These are phyloP conservation scores for Bradypodion pumilum DNA, from an alignment of 2,797 vertebrate genomes.

Conservation along the genomic window DNA sequence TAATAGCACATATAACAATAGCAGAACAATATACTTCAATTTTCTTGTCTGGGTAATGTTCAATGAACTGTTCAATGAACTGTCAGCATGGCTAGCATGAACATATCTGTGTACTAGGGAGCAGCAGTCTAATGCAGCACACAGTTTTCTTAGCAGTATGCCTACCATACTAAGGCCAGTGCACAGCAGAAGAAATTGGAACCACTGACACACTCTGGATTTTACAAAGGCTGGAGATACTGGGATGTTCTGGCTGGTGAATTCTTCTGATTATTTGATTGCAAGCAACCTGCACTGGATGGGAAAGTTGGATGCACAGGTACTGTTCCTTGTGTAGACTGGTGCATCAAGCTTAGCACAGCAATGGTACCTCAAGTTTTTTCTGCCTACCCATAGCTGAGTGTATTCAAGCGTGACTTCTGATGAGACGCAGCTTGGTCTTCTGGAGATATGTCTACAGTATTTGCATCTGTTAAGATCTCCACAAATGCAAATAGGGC, in stretches of 20 bases:
- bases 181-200: neutral
- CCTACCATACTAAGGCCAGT: neutral
- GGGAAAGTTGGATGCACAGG: neutral
- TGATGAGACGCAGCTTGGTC: neutral
- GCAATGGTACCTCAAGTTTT: neutral
- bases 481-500: neutral
- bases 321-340: neutral
- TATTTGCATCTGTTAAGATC: neutral
- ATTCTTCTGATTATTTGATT: neutral
- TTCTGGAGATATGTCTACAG: neutral
- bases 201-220: neutral
- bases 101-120: neutral
- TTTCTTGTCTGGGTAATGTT: too few relatives aligned
- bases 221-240: too few relatives aligned
- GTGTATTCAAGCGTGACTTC: neutral
- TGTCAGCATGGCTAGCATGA: neutral
- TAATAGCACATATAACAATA: slow-evolving; percentile 38
- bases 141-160: neutral
- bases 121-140: too few relatives aligned
- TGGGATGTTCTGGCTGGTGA: neutral
- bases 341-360: neutral
- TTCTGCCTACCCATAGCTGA: neutral
- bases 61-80: neutral
- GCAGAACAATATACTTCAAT: slow-evolving; percentile 25
- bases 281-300: neutral